A percentile compares a stretch with the other conserved stretches of the same genome.
These are phyloP conservation scores for Microtus montanus DNA, from an alignment of 2,113 vertebrate genomes.

Conservation along the genomic window DNA sequence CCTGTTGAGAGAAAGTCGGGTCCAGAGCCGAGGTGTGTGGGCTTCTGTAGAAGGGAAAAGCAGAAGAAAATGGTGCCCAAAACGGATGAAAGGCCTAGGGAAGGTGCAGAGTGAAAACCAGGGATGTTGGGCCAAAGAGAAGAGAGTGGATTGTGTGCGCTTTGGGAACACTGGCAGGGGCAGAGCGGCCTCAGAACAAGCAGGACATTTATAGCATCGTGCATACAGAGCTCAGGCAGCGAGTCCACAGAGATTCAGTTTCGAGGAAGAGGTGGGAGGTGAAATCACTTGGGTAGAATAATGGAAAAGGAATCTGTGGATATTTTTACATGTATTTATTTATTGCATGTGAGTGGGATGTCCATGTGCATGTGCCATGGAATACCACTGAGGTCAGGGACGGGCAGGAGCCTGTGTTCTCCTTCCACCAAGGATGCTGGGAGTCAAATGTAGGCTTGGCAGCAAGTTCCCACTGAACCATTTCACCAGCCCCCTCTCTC, in stretches of 20 bases:
- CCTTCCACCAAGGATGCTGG: no score
- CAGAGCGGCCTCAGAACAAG: no score
- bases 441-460: neutral
- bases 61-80: neutral
- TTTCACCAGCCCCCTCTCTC: neutral
- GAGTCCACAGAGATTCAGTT: neutral
- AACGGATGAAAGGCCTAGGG: no score
- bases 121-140: neutral
- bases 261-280: neutral
- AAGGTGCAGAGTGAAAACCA: neutral
- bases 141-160: neutral
- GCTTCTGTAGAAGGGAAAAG: neutral
- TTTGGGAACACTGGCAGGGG: neutral
- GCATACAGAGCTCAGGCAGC: neutral
- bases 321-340: neutral
- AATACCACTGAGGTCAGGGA: neutral
- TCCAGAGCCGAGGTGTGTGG: rapidly evolving
- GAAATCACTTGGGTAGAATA: neutral
- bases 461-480: neutral
- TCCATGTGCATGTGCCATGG: no score
- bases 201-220: neutral
- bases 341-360: neutral
- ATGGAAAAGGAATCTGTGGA: neutral
- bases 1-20: neutral
- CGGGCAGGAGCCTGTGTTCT: neutral